These are phyloP conservation scores for Elephas maximus DNA, from an alignment of 2,113 vertebrate species.

Conservation along the genomic window DNA sequence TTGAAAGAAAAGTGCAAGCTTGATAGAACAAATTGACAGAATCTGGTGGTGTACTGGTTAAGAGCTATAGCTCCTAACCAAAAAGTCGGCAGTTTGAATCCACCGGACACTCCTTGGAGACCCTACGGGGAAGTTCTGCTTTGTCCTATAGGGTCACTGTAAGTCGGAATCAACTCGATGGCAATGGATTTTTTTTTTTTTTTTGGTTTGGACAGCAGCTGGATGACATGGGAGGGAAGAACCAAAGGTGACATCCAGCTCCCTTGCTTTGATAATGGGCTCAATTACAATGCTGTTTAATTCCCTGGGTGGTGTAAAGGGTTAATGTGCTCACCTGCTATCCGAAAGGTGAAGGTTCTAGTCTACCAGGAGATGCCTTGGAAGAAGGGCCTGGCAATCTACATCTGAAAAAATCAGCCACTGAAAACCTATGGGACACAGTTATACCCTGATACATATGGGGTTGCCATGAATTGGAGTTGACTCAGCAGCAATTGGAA, in stretches of 20 bases:
- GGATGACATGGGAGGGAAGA: background rate
- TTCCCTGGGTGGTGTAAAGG: background rate
- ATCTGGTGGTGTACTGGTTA: too few relatives aligned
- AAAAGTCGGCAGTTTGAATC: too few relatives aligned
- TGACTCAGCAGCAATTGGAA: background rate
- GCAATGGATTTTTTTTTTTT: too few relatives aligned
- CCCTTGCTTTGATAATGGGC: background rate
- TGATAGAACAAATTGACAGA: background rate
- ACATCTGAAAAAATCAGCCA: background rate
- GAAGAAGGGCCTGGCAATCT: background rate
- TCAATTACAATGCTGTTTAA: background rate
- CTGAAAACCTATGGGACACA: background rate
- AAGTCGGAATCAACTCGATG: too few relatives aligned
- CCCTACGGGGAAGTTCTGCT: too few relatives aligned
- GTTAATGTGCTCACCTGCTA: background rate
- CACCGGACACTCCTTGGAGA: too few relatives aligned
- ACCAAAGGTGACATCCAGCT: background rate
- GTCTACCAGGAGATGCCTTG: background rate
- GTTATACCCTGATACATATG: background rate
- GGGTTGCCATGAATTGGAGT: background rate
- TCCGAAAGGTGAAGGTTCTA: background rate
- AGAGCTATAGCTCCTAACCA: too few relatives aligned
- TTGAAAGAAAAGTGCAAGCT: background rate
- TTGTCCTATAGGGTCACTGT: too few relatives aligned
- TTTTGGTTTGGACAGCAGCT: background rate